Evolutionary conservation across 2,888 invertebrate genomes (phyloP).

Genomic region (Acanthoscelides obtectus): DNA sequence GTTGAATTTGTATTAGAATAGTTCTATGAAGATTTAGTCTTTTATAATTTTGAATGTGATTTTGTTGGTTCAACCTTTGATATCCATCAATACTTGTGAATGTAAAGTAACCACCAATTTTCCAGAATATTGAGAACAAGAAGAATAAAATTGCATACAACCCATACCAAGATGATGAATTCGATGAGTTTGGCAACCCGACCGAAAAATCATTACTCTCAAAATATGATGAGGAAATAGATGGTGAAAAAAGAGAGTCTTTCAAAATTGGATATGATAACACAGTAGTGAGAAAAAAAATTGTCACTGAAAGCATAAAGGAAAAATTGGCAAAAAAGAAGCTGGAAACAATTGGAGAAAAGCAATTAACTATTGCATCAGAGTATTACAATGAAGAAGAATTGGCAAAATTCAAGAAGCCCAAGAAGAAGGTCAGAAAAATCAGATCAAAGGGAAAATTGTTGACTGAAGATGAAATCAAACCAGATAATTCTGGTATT

Average conservation of each 20-base stretch:
- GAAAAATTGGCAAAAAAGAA: constrained; percentile 61
- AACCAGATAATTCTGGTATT: constrained; percentile 34
- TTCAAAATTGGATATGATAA: constrained; percentile 75
- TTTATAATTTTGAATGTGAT: no score
- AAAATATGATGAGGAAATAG: constrained; percentile 94
- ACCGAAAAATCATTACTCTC: constrained; percentile 66
- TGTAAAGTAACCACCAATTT: no score
- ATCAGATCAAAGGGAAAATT: constrained; percentile 57
- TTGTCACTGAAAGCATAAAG: constrained; percentile 49
- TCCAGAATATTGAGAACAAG: constrained; percentile 73
- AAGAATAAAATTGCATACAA: constrained; percentile 84
- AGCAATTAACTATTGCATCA: constrained; percentile 67
- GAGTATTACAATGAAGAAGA: constrained; percentile 88
- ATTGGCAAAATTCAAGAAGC: constrained; percentile 83
- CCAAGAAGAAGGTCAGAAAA: constrained; percentile 73
- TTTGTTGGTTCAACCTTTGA: no score
- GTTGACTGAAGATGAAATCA: constrained; percentile 70
- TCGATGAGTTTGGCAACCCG: constrained; percentile 64
- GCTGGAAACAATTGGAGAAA: constrained; percentile 68
- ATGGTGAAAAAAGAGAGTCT: constrained; percentile 61
- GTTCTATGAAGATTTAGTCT: no score
- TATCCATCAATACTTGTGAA: no score
- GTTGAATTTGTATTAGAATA: no score
- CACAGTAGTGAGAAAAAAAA: constrained; percentile 53
- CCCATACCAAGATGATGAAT: constrained; percentile 76